Base-by-base conservation (phyloP, 2,888 invertebrate species). In the Nomada ruficornis region DNA sequence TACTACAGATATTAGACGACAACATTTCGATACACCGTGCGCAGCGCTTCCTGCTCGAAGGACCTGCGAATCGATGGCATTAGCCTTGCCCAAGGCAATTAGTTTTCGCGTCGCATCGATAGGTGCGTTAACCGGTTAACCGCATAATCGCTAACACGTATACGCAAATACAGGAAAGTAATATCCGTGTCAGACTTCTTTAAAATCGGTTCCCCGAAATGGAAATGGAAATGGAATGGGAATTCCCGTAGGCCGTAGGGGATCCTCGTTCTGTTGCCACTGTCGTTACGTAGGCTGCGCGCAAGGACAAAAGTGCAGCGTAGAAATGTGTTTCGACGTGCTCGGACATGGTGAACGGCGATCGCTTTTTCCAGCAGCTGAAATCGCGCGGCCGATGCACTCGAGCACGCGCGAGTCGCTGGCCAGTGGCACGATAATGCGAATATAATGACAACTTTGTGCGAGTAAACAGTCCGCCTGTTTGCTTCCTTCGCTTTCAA, bases 361-460 rank as follows among this genome's bases (percentile, higher is more conserved):
- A 55, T 55, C 63, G 76, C 71, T 77, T 64, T 77, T 71, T 77
- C 64, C 57, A 23, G 13, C 23, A 20, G 55, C 44, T 64, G 47
- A 36, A 47, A 20, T 64, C 54, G 64, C 47, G 59, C 47, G 59
- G 76, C 62, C 60, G n/a, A 64, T 72, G 70, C 62, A 54, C 42
- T 29, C 42, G 52, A 71, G 29, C 23, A 62, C n/a, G 59, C 23
- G 67, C 72, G 29, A 63, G 55, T 69, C 65, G 55, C 36, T 77
- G 62, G 50, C 29, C 52, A 73, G 75, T 68, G 74, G 74, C 71
- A 80, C 79, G 81, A 86, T 90, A 90, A 90, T 90, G 90, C 85
- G 88, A 90, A 88, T 88, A 90, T 91, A 90, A 91, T 90, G 90
- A 87, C 86, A 87, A 85, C 81, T 85, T 86, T 82, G 87, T 84